Percentiles rank a stretch among this genome's conserved stretches.
Conservation (phyloP, 2,888 invertebrate species). For the Listrodromus nycthemerus region DNA sequence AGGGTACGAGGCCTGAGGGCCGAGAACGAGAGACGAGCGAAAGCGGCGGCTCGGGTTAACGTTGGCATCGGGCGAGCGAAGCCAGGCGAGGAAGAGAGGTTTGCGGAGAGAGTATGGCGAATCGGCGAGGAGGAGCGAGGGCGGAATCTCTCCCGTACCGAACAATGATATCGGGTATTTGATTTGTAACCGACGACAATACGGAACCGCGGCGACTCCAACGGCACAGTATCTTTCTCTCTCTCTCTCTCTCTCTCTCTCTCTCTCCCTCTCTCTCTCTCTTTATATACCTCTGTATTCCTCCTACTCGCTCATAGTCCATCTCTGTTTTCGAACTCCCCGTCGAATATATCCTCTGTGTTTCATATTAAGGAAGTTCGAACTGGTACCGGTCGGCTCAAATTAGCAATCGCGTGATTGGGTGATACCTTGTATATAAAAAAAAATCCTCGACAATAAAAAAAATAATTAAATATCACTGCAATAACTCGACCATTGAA, state of each 20-base stretch:
- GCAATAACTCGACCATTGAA: background rate
- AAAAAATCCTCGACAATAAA: background rate
- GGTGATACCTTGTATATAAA: background rate
- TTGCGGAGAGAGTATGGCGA: conserved; percentile 45
- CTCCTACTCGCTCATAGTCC: conserved; percentile 45
- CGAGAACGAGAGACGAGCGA: conserved; percentile 57
- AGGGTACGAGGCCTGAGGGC: conserved; percentile 63
- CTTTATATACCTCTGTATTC: conserved; percentile 17
- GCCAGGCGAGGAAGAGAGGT: conserved; percentile 50
- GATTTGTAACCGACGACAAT: conserved; percentile 84
- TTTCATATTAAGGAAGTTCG: conserved; percentile 24
- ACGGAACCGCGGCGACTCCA: conserved; percentile 79
- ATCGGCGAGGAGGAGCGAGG: conserved; percentile 56
- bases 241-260: conserved; percentile 50
- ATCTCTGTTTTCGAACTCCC: conserved; percentile 12
- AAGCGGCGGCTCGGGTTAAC: conserved; percentile 56
- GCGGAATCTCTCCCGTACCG: conserved; percentile 72
- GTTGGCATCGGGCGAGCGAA: conserved; percentile 52
- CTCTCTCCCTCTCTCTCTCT: conserved; percentile 37
- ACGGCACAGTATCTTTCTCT: conserved; percentile 52
- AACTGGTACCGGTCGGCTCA: conserved; percentile 15
- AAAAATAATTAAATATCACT: background rate
- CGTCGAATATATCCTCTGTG: conserved; percentile 11
- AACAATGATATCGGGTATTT: conserved; percentile 85
- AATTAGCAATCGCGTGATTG: conserved; percentile 12